These are phyloP conservation scores for Lethenteron camtschaticum DNA, from an alignment of 2,113 vertebrate genomes.

Conservation along the genomic window DNA sequence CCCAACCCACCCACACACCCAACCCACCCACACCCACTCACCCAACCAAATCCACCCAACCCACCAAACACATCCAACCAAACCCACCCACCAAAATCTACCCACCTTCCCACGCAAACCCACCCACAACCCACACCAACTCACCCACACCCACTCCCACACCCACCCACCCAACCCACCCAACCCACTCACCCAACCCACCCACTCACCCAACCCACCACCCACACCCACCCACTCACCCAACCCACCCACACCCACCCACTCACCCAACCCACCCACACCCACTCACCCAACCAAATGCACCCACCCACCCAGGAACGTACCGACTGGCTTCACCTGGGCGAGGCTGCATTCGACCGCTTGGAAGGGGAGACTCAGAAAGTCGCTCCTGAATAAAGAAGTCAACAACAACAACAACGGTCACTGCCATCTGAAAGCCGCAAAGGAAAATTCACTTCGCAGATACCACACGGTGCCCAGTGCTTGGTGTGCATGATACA, in stretches of 20 bases:
- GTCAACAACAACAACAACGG: too few relatives aligned
- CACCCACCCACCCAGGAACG: conserved; percentile 7
- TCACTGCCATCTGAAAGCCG: too few relatives aligned
- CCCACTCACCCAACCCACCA: background rate
- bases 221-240: background rate
- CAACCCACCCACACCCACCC: background rate
- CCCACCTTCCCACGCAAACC: background rate
- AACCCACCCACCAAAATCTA: too few relatives aligned
- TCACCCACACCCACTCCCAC: background rate
- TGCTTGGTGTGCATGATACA: too few relatives aligned
- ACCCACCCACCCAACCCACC: too few relatives aligned
- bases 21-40: too few relatives aligned
- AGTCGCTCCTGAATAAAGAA: conserved; percentile 41
- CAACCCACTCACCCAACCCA: background rate
- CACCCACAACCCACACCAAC: background rate
- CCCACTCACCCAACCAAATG: background rate
- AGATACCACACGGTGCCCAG: too few relatives aligned
- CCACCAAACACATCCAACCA: too few relatives aligned
- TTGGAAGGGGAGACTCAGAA: conserved; percentile 75
- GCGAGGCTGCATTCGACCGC: conserved; percentile 66
- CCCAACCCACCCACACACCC: too few relatives aligned
- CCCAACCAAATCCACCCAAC: too few relatives aligned
- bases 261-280: background rate
- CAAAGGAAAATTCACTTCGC: too few relatives aligned
- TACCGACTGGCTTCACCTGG: conserved; percentile 37